Conservation (phyloP, 2,888 invertebrate species). For the Chymomyza caudatula region DNA sequence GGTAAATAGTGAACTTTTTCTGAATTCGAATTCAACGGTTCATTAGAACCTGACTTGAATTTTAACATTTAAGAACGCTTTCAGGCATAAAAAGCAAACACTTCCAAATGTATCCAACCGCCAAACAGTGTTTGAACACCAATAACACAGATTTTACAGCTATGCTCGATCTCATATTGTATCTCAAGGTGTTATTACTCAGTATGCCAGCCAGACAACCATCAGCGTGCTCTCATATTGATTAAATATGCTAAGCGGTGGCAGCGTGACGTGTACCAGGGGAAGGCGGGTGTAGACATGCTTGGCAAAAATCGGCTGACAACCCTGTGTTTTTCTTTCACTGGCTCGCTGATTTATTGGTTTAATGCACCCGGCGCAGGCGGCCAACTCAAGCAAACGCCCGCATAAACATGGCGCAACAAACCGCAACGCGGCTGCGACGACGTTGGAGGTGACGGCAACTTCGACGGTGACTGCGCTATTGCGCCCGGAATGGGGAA, state of each 20-base stretch:
- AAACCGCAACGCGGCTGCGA: conserved; percentile 50
- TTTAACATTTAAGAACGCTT: background rate
- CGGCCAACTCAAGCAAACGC: conserved; percentile 28
- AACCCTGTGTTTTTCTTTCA: conserved; percentile 54
- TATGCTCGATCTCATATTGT: background rate
- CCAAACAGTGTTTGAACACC: background rate
- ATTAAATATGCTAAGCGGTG: conserved; percentile 56
- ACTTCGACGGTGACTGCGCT: conserved; percentile 13
- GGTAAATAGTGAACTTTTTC: too few species aligned
- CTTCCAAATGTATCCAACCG: background rate
- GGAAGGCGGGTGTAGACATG: conserved; percentile 29
- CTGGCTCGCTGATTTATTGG: conserved; percentile 64
- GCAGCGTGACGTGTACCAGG: background rate
- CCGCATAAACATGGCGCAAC: conserved; percentile 65
- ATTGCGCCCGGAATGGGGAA: conserved; percentile 44
- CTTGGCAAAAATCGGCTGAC: conserved; percentile 52
- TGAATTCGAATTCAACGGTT: too few species aligned
- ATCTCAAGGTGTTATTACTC: background rate
- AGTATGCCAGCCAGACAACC: background rate
- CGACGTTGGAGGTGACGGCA: background rate
- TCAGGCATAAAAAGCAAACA: background rate
- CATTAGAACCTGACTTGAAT: background rate
- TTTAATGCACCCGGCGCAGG: conserved; percentile 59
- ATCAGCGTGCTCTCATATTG: conserved; percentile 34
- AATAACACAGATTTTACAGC: background rate